A percentile compares a stretch with the other conserved stretches of the same genome.
phyloP scores from a whole-genome alignment of 2,888 invertebrate species.

The Eutolmus rufibarbis region DNA sequence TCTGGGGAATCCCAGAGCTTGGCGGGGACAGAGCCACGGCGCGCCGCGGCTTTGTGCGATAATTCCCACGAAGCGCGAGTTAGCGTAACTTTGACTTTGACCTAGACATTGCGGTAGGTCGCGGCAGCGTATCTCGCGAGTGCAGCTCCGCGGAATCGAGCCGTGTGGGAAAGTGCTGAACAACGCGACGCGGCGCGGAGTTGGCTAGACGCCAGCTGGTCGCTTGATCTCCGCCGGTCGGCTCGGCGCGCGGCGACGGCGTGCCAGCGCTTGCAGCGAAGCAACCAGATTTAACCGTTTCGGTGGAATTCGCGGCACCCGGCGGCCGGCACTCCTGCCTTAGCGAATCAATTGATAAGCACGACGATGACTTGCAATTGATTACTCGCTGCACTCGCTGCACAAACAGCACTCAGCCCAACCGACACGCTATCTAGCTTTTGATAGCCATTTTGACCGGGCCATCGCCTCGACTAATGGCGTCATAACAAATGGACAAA shows the following conservation, averaged over 20 bases:
- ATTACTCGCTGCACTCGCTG: not conserved
- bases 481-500: not conserved
- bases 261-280: not conserved
- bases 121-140: not conserved
- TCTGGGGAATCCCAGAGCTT: not conserved
- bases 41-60: not conserved
- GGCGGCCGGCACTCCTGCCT: not conserved
- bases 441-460: not conserved
- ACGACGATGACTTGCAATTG: not conserved
- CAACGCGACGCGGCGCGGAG: not conserved
- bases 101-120: slow-evolving; percentile 37
- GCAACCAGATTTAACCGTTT: not conserved
- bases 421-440: not conserved
- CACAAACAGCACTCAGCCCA: not conserved
- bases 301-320: slow-evolving; percentile 2
- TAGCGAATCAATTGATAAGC: not conserved
- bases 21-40: not conserved
- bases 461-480: not conserved
- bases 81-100: slow-evolving; percentile 32
- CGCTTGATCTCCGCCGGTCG: not conserved
- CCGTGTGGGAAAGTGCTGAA: not conserved
- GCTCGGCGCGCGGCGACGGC: not conserved
- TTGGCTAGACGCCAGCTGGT: slow-evolving; percentile 23
- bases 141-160: not conserved
- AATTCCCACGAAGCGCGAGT: not conserved